Percentiles rank a stretch among this genome's conserved stretches.
Evolutionary conservation across 2,888 invertebrate species (phyloP).

Genomic region (Chrysomela aeneicollis): DNA sequence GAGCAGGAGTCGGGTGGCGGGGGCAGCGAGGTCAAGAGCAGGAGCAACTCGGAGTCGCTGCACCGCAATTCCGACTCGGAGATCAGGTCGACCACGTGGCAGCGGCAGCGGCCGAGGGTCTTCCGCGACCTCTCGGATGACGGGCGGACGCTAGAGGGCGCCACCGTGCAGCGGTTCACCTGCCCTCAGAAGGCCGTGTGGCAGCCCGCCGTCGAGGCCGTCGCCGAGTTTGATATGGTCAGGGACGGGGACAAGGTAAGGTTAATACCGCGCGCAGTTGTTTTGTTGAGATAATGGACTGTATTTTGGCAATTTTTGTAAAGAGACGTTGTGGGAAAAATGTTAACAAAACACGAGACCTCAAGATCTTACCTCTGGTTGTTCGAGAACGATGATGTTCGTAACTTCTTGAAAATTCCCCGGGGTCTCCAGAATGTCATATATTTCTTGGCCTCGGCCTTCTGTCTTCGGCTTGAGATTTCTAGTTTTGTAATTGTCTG

Average conservation of each 20-base stretch:
- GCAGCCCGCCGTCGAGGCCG: slow-evolving; percentile 83
- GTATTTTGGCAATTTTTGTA: no score
- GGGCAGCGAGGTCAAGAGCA: slow-evolving; percentile 50
- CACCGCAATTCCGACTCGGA: slow-evolving; percentile 51
- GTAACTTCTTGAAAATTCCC: no score
- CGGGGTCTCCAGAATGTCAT: no score
- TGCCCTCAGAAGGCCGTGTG: slow-evolving; percentile 82
- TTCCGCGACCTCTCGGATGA: slow-evolving; percentile 51
- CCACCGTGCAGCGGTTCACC: slow-evolving; percentile 71
- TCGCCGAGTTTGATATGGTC: slow-evolving; percentile 86
- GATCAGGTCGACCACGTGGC: slow-evolving; percentile 53
- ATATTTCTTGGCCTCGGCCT: no score
- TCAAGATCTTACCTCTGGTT: no score
- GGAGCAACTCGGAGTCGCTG: slow-evolving; percentile 57
- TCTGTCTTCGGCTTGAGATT: no score
- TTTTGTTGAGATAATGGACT: no score
- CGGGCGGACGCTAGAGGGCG: slow-evolving; percentile 52
- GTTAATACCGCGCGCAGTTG: no score
- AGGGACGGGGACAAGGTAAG: slow-evolving; percentile 75
- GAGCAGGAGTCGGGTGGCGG: slow-evolving; percentile 66
- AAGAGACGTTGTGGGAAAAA: no score
- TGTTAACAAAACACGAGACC: no score
- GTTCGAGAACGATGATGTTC: no score
- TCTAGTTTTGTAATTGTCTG: no score
- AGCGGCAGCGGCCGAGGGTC: slow-evolving; percentile 51